A percentile compares a stretch with the other conserved stretches of the same genome.
Evolutionary conservation across 2,888 invertebrate species (phyloP).

Genomic region (Mimachlamys varia): DNA sequence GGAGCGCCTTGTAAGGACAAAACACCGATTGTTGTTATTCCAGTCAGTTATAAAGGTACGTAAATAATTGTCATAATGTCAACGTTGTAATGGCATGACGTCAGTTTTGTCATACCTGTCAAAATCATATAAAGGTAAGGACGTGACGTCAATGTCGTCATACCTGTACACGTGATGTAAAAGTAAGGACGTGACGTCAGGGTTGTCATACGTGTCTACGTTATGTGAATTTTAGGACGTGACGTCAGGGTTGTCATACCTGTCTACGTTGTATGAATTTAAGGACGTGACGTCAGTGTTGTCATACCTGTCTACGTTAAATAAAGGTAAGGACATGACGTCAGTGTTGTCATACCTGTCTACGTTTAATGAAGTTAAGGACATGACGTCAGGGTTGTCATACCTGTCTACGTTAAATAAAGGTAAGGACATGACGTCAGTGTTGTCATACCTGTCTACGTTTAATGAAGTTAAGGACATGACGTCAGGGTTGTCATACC

Average conservation of each 20-base stretch:
- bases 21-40: conserved; percentile 63
- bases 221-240: neutral
- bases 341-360: neutral
- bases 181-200: neutral
- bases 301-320: neutral
- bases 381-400: neutral
- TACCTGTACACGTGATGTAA: neutral
- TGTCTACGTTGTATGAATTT: neutral
- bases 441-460: neutral
- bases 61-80: neutral
- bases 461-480: neutral
- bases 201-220: neutral
- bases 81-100: neutral
- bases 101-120: neutral
- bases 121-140: neutral
- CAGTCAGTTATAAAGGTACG: conserved; percentile 63
- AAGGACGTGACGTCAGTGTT: neutral
- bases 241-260: neutral
- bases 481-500: neutral
- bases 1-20: conserved; percentile 60
- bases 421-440: neutral
- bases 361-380: neutral
- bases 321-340: neutral
- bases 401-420: neutral
- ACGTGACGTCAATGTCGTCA: neutral